Base-by-base conservation (phyloP, 2,113 vertebrate genomes). In the Reinhardtius hippoglossoides region DNA sequence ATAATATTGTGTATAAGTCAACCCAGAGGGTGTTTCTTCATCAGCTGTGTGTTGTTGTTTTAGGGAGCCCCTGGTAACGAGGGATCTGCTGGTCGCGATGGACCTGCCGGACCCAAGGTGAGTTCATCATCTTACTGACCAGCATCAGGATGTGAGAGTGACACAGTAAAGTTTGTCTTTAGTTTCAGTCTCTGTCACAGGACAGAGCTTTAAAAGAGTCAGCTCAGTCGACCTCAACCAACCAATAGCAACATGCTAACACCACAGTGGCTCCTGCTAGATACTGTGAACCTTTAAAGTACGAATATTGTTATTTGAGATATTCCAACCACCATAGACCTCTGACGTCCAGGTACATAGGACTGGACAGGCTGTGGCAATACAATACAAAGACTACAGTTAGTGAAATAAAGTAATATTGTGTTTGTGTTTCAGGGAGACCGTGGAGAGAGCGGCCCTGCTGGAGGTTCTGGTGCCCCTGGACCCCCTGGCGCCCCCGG, bases 401-500 rank as follows among this genome's bases (percentile, higher is more conserved):
- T 24, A 7, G 2, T 27, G 16, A 56, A 54, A n/a, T 54, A 9
- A n/a, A 50, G 18, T 20, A 2, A 3, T 48, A 15, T 48, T 48
- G 4, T 67, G 10, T 55, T 67, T 80, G 42, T 1, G 0, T 77
- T 78, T 76, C 83, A 99, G 98, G 98, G 98, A 92, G 97, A 98
- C 71, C 98, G 98, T 83, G 98, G 98, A 93, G 97, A 98, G 93
- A 68, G 64, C 0, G 98, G 98, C 72, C 79, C 95, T 0, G 12
- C 95, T 20, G 98, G 98, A 88, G 95, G 96, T 27, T 88, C 97
- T 75, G 98, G 98, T 69, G 97, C 97, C 81, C 97, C 98, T 1
- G 98, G 98, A 83, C 96, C 98, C 73, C 94, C 97, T 23, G 98
- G 98, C 48, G 96, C 98, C 79, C 96, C 98, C 0, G 98, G 98